Percentiles rank a stretch among this genome's conserved stretches.
These are phyloP conservation scores for Didymodactylos carnosus DNA, from an alignment of 2,888 invertebrate species.

Conservation along the genomic window DNA sequence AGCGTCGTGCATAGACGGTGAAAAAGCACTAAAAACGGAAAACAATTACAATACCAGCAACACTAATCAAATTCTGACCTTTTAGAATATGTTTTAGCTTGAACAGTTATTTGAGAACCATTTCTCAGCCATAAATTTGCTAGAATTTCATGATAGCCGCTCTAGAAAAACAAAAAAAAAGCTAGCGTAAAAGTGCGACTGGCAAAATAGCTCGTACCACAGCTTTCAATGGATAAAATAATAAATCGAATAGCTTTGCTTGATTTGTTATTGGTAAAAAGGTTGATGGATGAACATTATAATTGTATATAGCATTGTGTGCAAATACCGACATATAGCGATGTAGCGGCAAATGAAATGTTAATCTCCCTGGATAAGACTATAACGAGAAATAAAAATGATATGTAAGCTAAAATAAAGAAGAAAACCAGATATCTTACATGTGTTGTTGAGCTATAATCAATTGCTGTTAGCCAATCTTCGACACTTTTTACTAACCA, in stretches of 20 bases:
- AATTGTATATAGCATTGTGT: constrained; percentile 34
- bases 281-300: constrained; percentile 5
- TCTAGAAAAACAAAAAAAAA: constrained; percentile 44
- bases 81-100: constrained; percentile 95
- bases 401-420: no score
- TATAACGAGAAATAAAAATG: no score
- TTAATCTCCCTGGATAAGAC: constrained; percentile 47
- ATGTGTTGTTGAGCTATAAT: constrained; percentile 16
- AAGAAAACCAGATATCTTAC: no score
- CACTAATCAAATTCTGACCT: no score
- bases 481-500: background rate
- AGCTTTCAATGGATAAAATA: constrained; percentile 2
- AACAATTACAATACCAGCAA: no score
- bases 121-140: constrained; percentile 87
- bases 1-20: constrained; percentile 92
- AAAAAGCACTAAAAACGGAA: no score
- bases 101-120: constrained; percentile 89
- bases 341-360: constrained; percentile 88
- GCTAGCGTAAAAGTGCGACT: no score
- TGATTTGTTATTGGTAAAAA: background rate
- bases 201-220: background rate
- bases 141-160: constrained; percentile 78
- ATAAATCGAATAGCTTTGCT: background rate
- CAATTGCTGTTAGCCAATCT: constrained; percentile 5
- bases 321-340: constrained; percentile 71